Percentiles rank a stretch among this genome's conserved stretches.
Conservation (phyloP, 2,888 invertebrate genomes). For the Rugalucina vietnamica region DNA sequence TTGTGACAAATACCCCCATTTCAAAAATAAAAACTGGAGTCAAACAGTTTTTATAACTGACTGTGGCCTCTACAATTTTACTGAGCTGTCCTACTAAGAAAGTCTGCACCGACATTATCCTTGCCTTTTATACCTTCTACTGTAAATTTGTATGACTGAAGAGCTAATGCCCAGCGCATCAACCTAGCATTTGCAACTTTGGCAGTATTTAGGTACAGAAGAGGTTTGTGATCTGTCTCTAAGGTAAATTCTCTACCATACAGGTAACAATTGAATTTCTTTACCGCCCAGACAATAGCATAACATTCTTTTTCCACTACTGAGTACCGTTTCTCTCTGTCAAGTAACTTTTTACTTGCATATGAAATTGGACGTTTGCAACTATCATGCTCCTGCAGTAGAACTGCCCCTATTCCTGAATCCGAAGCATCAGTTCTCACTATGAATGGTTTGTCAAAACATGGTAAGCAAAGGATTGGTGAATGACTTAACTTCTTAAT, state of each 20-base stretch:
- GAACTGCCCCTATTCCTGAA: conserved; percentile 32
- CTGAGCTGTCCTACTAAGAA: no score
- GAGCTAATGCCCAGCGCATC: background rate
- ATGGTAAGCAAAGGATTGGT: conserved; percentile 39
- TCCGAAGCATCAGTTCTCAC: conserved; percentile 50
- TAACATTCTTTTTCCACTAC: conserved; percentile 60
- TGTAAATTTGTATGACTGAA: background rate
- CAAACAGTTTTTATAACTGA: no score
- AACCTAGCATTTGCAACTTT: background rate
- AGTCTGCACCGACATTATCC: background rate
- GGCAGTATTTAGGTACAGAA: background rate
- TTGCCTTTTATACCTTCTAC: background rate
- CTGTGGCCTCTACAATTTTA: no score
- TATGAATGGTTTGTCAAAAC: conserved; percentile 36
- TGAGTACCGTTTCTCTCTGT: conserved; percentile 53
- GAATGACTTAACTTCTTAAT: conserved; percentile 8
- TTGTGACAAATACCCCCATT: no score
- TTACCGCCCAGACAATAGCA: conserved; percentile 55
- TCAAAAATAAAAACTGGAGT: no score
- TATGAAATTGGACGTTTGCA: conserved; percentile 66
- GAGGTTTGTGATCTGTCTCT: conserved; percentile 64
- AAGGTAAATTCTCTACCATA: conserved; percentile 55
- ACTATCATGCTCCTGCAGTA: conserved; percentile 31
- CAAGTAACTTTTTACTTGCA: conserved; percentile 63
- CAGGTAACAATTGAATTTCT: conserved; percentile 52